Base-by-base conservation (phyloP, 2,113 vertebrate genomes). In the Ancistrus triradiatus region DNA sequence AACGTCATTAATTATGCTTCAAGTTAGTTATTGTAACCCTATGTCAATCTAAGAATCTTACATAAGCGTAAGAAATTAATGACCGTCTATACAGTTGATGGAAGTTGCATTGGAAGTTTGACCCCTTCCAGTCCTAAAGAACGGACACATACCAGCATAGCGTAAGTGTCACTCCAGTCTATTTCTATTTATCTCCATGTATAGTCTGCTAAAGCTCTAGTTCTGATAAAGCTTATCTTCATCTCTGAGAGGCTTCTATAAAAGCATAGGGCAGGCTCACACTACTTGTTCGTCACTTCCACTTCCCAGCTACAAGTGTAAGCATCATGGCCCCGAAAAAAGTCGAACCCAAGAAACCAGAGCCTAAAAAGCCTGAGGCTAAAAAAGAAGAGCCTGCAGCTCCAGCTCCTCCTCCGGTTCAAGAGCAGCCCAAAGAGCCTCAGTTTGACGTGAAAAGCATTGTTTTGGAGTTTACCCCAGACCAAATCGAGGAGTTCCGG, bases 401-500 rank as follows among this genome's bases (percentile, higher is more conserved):
- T 13, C 56, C 81, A 0, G 78, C 78, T 42, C 75, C 80, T 0
- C 71, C 47, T 19, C 77, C 81, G 0, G 74, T 76, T 18, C 24
- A 69, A 5, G 72, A 78, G 50, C 52, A 60, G 2, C 67, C 74
- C 21, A 76, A 81, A 58, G 59, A 74, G 1, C 80, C 81, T 0
- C 82, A 82, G 68, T 49, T 82, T 14, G 85, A 88, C 63, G 74
- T 84, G 52, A 81, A 80, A 55, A 82, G 72, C 48, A 38, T 85
- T 0, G 75, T 81, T 75, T 79, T 93, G 60, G 91, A 95, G 44
- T 93, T 91, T 81, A 81, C 24, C 0, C 49, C 85, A 0, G 91
- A 95, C 72, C 93, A 94, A 83, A 86, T 91, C 0, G 91, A 95
- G 61, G 95, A 98, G 77, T 98, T 97, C 85, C 87, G 88, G 59